Evolutionary conservation across 2,797 vertebrate species (phyloP).

Genomic region (Rhinatrema bivittatum): DNA sequence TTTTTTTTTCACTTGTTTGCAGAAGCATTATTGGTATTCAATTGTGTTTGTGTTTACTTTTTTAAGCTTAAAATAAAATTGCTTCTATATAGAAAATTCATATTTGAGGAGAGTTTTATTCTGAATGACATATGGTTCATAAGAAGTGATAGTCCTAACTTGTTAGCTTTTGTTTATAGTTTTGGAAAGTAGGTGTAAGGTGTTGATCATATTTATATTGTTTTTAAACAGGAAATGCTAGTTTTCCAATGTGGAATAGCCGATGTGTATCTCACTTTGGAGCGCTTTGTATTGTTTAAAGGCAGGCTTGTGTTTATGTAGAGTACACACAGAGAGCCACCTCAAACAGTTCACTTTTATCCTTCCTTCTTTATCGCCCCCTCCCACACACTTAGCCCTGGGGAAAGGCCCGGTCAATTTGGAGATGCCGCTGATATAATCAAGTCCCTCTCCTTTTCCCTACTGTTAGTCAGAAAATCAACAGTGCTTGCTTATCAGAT

Average conservation of each 20-base stretch:
- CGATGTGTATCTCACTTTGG: background rate
- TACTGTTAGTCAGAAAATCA: constrained; percentile 69
- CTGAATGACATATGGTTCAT: no score
- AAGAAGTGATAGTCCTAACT: no score
- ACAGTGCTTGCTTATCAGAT: constrained; percentile 75
- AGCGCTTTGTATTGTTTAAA: constrained; percentile 13
- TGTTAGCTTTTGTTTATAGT: no score
- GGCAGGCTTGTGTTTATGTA: constrained; percentile 39
- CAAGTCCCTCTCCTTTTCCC: constrained; percentile 50
- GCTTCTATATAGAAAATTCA: no score
- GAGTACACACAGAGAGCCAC: constrained; percentile 57
- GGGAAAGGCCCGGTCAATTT: constrained; percentile 59
- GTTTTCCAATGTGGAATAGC: background rate
- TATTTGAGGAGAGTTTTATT: no score
- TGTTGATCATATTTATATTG: constrained; percentile 6
- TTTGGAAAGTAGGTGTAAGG: no score
- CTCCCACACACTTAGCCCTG: constrained; percentile 45
- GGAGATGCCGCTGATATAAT: constrained; percentile 40
- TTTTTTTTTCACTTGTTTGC: no score
- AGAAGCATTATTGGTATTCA: no score
- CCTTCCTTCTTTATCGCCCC: constrained; percentile 56
- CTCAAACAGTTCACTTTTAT: constrained; percentile 60
- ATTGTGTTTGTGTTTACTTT: no score
- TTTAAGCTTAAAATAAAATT: no score
- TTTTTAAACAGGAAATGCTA: constrained; percentile 5